Evolutionary conservation across 2,113 vertebrate genomes (phyloP).

Genomic region (Verasper variegatus): DNA sequence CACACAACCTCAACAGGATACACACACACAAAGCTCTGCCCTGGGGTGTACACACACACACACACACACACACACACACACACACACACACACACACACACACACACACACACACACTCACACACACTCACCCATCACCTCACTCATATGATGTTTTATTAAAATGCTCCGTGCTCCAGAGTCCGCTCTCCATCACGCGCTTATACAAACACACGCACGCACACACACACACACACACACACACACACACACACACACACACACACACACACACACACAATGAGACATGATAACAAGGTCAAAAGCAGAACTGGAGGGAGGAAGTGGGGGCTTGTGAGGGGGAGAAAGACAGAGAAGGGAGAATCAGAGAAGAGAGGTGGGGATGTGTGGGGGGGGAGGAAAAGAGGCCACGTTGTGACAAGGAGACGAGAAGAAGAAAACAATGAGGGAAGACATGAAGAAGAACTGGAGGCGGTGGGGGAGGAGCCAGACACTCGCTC

Average conservation of each 20-base stretch:
- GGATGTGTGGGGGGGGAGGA: not conserved
- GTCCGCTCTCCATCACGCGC: conserved; percentile 24
- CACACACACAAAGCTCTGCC: conserved; percentile 43
- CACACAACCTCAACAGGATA: conserved; percentile 16
- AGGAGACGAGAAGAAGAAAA: not conserved
- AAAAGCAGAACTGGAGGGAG: conserved; percentile 20
- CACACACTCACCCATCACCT: too few species aligned
- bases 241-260: conserved; percentile 16
- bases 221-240: conserved; percentile 17
- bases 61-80: not conserved
- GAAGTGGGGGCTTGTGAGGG: not conserved
- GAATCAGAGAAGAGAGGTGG: too few species aligned
- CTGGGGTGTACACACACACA: conserved; percentile 20
- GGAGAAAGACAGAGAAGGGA: not conserved
- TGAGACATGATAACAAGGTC: conserved; percentile 65
- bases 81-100: conserved; percentile 23
- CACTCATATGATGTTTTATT: conserved; percentile 51
- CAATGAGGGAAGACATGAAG: not conserved
- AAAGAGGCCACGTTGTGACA: not conserved
- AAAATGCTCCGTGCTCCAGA: conserved; percentile 11
- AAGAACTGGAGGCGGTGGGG: not conserved
- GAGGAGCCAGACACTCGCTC: too few species aligned
- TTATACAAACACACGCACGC: conserved; percentile 18
- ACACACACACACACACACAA: not conserved
- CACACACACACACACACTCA: conserved; percentile 19